phyloP scores from a whole-genome alignment of 2,113 vertebrate genomes.

The Connochaetes taurinus region DNA sequence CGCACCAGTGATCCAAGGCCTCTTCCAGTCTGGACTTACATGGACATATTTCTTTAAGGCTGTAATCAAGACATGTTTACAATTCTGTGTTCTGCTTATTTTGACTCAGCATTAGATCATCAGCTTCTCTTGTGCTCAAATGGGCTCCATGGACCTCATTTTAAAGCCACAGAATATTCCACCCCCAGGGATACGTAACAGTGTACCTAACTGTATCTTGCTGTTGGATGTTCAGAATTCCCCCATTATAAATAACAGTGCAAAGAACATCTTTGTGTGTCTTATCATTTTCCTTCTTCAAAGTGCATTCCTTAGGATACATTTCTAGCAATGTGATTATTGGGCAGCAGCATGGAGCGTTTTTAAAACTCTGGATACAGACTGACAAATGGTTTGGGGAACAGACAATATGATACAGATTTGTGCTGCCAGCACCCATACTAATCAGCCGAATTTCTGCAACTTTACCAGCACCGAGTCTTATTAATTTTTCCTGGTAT shows the following conservation, averaged over 20 bases:
- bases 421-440: fast-evolving
- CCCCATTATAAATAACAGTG: fast-evolving
- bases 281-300: fast-evolving
- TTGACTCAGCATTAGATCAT: not conserved
- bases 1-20: not conserved
- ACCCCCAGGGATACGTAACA: not conserved
- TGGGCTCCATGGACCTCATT: not conserved
- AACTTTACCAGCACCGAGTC: not conserved
- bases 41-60: fast-evolving
- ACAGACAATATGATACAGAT: not conserved
- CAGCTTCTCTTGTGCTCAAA: too few relatives aligned
- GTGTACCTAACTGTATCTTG: too few relatives aligned
- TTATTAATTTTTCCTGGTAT: not conserved
- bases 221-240: fast-evolving
- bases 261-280: not conserved
- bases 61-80: fast-evolving
- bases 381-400: fast-evolving
- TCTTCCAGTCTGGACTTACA: not conserved
- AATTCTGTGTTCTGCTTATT: not conserved
- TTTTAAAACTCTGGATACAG: not conserved
- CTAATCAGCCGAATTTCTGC: not conserved
- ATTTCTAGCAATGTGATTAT: not conserved
- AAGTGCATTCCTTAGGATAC: not conserved
- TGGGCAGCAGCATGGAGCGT: fast-evolving
- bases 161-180: fast-evolving